A percentile compares a stretch with the other conserved stretches of the same genome.
These are phyloP conservation scores for Pteronura brasiliensis DNA, from an alignment of 2,113 vertebrate genomes.

Conservation along the genomic window DNA sequence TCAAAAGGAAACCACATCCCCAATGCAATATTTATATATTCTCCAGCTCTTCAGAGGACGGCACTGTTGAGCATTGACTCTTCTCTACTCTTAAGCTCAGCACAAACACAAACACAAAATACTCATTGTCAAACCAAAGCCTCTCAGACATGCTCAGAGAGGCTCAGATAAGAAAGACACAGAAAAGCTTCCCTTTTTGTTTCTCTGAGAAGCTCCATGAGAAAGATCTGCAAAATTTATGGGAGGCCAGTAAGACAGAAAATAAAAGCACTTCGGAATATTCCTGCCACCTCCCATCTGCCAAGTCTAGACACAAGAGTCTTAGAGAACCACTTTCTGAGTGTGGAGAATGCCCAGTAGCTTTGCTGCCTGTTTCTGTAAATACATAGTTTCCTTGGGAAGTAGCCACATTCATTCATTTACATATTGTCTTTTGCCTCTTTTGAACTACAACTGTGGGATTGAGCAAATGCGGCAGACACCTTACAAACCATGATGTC, in stretches of 20 bases:
- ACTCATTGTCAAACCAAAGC: not conserved
- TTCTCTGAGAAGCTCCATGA: not conserved
- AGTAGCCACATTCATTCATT: not conserved
- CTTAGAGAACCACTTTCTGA: not conserved
- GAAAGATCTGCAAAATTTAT: not conserved
- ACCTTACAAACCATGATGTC: rapidly evolving
- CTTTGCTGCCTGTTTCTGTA: not conserved
- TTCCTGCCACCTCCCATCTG: not conserved
- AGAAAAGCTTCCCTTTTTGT: slow-evolving; percentile 14
- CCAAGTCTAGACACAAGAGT: rapidly evolving
- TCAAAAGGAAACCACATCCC: not conserved
- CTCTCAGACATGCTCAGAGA: not conserved
- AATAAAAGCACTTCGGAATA: not conserved
- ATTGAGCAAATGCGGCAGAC: not conserved
- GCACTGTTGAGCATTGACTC: not conserved
- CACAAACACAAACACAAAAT: slow-evolving; percentile 48
- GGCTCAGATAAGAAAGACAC: not conserved
- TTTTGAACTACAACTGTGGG: not conserved
- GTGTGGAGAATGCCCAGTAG: not conserved
- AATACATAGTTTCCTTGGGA: not conserved
- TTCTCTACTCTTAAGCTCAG: not conserved
- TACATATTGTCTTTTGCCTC: not conserved
- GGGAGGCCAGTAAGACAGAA: not conserved
- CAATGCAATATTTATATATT: slow-evolving; percentile 51
- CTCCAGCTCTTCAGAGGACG: not conserved